Percentiles rank a stretch among this genome's conserved stretches.
These are phyloP conservation scores for Lasioglossum zephyrum DNA, from an alignment of 2,888 invertebrate species.

Conservation along the genomic window DNA sequence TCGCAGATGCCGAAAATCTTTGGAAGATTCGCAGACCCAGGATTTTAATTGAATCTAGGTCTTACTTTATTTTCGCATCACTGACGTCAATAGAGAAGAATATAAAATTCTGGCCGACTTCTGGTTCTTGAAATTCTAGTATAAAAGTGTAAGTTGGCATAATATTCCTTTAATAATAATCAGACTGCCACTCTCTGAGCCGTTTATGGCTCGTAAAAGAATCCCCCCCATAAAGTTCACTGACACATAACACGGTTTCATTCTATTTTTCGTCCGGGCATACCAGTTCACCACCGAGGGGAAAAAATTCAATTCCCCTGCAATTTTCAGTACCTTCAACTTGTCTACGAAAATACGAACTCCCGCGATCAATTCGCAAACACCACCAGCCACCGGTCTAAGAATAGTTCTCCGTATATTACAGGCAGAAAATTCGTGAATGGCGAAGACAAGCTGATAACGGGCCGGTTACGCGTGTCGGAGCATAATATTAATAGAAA, in stretches of 20 bases:
- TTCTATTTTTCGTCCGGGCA: background rate
- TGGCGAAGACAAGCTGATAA: background rate
- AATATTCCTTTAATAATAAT: background rate
- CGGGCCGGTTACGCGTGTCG: background rate
- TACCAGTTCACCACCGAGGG: background rate
- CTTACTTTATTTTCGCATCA: background rate
- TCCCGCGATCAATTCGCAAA: background rate
- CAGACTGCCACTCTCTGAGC: background rate
- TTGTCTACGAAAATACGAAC: background rate
- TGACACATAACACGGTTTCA: background rate
- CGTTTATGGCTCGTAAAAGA: background rate
- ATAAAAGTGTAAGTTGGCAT: background rate
- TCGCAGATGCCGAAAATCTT: background rate
- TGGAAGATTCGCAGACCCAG: background rate
- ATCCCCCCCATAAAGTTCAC: background rate
- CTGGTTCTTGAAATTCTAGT: background rate
- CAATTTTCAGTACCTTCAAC: slow-evolving; percentile 6
- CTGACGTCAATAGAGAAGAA: background rate
- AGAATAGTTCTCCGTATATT: background rate
- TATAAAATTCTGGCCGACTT: background rate
- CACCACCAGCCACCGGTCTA: background rate
- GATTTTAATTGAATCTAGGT: background rate
- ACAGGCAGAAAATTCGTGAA: background rate
- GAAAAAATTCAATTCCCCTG: background rate
- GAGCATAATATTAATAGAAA: background rate